These are phyloP conservation scores for Gymnosoma rotundatum DNA, from an alignment of 2,888 invertebrate species.

Conservation along the genomic window DNA sequence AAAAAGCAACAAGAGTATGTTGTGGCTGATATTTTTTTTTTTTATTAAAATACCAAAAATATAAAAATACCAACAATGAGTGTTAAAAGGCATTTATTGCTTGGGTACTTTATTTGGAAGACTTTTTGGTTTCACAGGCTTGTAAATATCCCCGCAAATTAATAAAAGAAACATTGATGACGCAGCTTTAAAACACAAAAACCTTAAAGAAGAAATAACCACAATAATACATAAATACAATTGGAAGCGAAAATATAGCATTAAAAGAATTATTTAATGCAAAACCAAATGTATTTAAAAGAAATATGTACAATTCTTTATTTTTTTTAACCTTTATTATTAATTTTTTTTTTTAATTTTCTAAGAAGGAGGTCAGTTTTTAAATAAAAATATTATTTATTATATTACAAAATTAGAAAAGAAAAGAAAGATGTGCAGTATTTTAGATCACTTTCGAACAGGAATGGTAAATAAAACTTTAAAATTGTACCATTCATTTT, in stretches of 20 bases:
- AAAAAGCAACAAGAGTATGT: slow-evolving; percentile 27
- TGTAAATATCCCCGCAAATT: slow-evolving; percentile 24
- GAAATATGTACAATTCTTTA: too few species aligned
- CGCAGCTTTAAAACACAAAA: slow-evolving; percentile 36
- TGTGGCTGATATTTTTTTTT: slow-evolving; percentile 60
- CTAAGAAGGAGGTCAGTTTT: too few species aligned
- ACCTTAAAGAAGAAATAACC: slow-evolving; percentile 42
- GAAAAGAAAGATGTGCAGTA: too few species aligned
- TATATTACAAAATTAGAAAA: too few species aligned
- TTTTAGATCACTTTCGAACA: too few species aligned
- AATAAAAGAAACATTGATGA: slow-evolving; percentile 51
- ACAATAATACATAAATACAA: slow-evolving; percentile 26
- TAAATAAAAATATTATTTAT: too few species aligned
- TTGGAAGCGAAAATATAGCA: background rate
- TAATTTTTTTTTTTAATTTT: too few species aligned
- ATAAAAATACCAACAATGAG: slow-evolving; percentile 50
- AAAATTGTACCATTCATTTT: too few species aligned
- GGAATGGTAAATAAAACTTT: too few species aligned
- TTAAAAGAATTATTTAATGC: background rate
- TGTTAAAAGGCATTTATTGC: slow-evolving; percentile 60
- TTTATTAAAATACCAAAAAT: slow-evolving; percentile 55
- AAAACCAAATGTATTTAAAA: background rate
- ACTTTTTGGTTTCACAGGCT: slow-evolving; percentile 43
- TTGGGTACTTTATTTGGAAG: slow-evolving; percentile 34
- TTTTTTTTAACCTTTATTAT: too few species aligned